Conservation (phyloP, 1,140 invertebrate species). For the Pteromalus puparum region DNA sequence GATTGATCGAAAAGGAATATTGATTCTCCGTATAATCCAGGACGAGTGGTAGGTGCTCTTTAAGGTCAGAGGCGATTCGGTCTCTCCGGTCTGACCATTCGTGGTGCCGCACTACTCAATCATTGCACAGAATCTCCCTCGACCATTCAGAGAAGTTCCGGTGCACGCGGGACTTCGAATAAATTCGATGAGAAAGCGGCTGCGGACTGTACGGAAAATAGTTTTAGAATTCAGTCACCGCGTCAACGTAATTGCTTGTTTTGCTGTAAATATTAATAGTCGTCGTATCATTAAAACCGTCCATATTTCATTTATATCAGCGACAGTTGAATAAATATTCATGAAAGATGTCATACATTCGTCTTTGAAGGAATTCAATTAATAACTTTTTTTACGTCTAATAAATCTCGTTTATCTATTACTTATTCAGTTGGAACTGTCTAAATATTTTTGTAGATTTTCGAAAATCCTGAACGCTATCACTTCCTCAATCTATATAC, state of each 20-base stretch:
- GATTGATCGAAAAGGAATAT: not conserved
- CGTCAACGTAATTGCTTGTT: not conserved
- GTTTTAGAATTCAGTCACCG: not conserved
- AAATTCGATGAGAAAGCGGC: slow-evolving; percentile 11
- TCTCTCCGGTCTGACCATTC: slow-evolving; percentile 11
- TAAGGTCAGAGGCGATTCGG: not conserved
- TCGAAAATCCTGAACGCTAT: too few relatives aligned
- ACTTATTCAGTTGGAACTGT: too few relatives aligned
- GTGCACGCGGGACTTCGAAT: not conserved
- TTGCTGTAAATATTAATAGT: not conserved
- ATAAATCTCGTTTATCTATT: too few relatives aligned
- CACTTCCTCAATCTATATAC: too few relatives aligned
- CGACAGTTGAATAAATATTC: not conserved
- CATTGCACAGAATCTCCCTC: not conserved
- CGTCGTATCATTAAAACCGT: not conserved
- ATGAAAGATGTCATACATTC: not conserved
- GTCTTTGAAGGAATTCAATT: not conserved
- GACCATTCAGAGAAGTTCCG: slow-evolving; percentile 17
- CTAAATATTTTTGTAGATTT: too few relatives aligned
- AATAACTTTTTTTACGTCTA: not conserved
- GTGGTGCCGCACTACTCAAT: slow-evolving; percentile 24
- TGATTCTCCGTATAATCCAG: not conserved
- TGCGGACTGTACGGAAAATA: not conserved
- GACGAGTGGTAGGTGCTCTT: slow-evolving; percentile 31
- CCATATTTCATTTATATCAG: not conserved